A percentile compares a stretch with the other conserved stretches of the same genome.
These are phyloP conservation scores for Buteo buteo DNA, from an alignment of 2,113 vertebrate species.

Conservation along the genomic window DNA sequence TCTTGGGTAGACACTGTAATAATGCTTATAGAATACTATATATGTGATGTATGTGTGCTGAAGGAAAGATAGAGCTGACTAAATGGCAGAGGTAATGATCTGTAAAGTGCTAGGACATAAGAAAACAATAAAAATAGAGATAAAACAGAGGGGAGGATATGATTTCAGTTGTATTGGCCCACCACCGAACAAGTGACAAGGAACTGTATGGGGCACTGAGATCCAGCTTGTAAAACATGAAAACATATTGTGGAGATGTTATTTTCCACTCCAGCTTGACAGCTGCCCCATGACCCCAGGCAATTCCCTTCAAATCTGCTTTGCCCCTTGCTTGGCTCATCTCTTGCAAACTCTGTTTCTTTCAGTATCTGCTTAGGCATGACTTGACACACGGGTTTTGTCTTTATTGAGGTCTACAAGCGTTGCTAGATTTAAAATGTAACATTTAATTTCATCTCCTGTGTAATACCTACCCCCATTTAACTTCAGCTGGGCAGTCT, in stretches of 20 bases:
- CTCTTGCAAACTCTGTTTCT: not conserved
- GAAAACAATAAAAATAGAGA: not conserved
- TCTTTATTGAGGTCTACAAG: not conserved
- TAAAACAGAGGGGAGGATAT: not conserved
- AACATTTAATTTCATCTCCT: not conserved
- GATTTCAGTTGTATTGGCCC: not conserved
- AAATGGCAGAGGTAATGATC: not conserved
- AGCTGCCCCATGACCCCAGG: not conserved
- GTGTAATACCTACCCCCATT: not conserved
- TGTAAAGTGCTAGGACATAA: not conserved
- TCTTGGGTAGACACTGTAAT: not conserved
- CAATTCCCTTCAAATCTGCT: not conserved
- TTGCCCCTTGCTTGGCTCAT: not conserved
- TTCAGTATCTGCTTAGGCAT: not conserved
- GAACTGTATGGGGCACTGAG: not conserved
- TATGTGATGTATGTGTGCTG: not conserved
- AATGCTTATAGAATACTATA: not conserved
- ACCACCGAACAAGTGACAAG: not conserved
- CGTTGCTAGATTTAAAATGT: rapidly evolving
- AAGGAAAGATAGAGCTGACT: not conserved
- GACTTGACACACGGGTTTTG: not conserved
- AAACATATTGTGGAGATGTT: not conserved
- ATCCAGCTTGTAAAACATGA: not conserved
- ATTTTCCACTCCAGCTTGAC: not conserved
- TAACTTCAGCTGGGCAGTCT: not conserved